Percentiles rank a stretch among this genome's conserved stretches.
Conservation (phyloP, 2,888 invertebrate genomes). For the Sphinx pinastri region DNA sequence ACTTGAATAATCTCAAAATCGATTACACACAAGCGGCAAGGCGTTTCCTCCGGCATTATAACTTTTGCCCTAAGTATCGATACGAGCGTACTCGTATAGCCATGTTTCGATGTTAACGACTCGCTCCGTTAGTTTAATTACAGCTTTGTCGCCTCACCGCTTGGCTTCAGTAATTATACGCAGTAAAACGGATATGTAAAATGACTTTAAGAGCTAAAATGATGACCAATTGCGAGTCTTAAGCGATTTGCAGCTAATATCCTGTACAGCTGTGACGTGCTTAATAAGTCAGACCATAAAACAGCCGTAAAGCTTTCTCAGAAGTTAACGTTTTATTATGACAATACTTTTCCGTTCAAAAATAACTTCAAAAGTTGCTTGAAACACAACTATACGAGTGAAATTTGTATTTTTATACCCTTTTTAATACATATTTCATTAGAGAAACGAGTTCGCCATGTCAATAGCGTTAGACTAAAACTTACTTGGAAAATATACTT, state of each 20-base stretch:
- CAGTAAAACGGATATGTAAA: constrained; percentile 76
- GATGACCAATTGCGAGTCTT: constrained; percentile 63
- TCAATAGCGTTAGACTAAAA: background rate
- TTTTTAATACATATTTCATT: background rate
- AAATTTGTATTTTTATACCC: background rate
- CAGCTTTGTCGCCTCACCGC: constrained; percentile 70
- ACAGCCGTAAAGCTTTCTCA: constrained; percentile 61
- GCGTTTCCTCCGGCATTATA: constrained; percentile 51
- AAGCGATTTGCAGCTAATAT: constrained; percentile 72
- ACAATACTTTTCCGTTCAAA: constrained; percentile 27
- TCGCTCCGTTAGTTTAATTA: constrained; percentile 78
- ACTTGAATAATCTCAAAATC: constrained; percentile 52
- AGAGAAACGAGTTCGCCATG: background rate
- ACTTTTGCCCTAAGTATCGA: constrained; percentile 57
- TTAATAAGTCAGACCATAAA: constrained; percentile 65
- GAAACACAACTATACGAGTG: constrained; percentile 6
- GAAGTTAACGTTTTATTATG: constrained; percentile 42
- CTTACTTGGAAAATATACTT: background rate
- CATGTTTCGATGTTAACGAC: constrained; percentile 66
- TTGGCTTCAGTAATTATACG: constrained; percentile 71
- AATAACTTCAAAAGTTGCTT: constrained; percentile 20
- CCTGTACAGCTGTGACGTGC: constrained; percentile 66
- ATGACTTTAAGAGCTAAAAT: constrained; percentile 64
- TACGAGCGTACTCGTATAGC: constrained; percentile 50
- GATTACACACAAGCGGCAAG: constrained; percentile 46